These are phyloP conservation scores for Epinephelus fuscoguttatus DNA, from an alignment of 2,113 vertebrate genomes.

Conservation along the genomic window DNA sequence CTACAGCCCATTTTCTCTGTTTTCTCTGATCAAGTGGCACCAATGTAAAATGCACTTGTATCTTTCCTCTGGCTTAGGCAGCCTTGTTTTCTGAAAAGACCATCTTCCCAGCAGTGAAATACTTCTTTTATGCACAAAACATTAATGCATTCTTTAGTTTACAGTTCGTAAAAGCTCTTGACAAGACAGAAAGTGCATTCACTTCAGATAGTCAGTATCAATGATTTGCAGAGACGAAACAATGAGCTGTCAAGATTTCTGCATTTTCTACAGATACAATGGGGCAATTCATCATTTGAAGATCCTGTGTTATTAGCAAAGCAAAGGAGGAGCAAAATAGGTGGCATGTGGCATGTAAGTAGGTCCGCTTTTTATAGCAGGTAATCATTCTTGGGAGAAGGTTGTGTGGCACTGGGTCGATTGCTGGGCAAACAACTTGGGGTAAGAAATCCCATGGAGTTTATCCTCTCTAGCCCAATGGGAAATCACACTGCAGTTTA, in stretches of 20 bases:
- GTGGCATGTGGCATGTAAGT: constrained; percentile 24
- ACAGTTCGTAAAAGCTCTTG: neutral
- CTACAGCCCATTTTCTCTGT: too few species aligned
- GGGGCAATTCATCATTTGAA: neutral
- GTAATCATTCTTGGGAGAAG: constrained; percentile 65
- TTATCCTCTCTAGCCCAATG: constrained; percentile 31
- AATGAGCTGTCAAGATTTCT: neutral
- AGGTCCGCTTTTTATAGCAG: constrained; percentile 63
- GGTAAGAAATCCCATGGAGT: constrained; percentile 48
- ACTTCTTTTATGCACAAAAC: too few species aligned
- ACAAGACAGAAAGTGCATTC: neutral
- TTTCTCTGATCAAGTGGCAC: too few species aligned
- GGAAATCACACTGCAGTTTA: constrained; percentile 63
- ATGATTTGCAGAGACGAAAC: neutral
- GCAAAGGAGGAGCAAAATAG: neutral
- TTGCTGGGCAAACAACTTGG: constrained; percentile 48
- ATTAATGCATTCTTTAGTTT: neutral
- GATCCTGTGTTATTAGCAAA: neutral
- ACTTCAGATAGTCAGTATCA: neutral
- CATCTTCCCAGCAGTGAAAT: too few species aligned
- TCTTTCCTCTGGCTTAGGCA: too few species aligned
- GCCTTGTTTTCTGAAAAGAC: too few species aligned
- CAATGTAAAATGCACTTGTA: too few species aligned
- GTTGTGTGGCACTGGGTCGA: constrained; percentile 51
- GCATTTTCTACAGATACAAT: neutral